Percentiles rank a stretch among this genome's conserved stretches.
These are phyloP conservation scores for Gulo gulo DNA, from an alignment of 2,113 vertebrate genomes.

Conservation along the genomic window DNA sequence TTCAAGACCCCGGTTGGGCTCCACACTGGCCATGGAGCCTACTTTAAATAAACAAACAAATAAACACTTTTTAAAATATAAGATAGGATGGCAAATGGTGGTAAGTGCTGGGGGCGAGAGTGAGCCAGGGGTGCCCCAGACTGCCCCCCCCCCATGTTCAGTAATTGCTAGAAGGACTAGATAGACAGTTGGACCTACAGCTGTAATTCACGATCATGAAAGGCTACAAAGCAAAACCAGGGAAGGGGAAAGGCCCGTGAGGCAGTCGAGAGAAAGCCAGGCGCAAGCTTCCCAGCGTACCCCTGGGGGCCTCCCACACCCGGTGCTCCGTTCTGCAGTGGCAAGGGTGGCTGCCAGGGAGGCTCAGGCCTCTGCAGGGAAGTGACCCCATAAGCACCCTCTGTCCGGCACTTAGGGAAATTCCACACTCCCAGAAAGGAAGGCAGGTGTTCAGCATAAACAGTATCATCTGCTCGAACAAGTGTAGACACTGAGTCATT, in stretches of 20 bases:
- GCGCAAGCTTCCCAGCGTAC: not conserved
- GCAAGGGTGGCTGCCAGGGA: not conserved
- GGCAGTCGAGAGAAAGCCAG: not conserved
- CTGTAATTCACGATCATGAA: not conserved
- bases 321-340: fast-evolving
- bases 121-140: not conserved
- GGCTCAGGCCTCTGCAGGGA: no score
- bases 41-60: not conserved
- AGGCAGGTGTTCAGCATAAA: not conserved
- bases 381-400: not conserved
- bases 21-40: not conserved
- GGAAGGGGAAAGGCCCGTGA: not conserved
- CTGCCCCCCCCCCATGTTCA: no score
- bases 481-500: not conserved
- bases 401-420: not conserved
- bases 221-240: not conserved
- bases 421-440: not conserved
- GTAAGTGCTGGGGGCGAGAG: not conserved
- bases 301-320: not conserved
- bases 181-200: not conserved
- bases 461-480: not conserved
- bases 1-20: not conserved
- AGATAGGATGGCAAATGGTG: not conserved
- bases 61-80: not conserved
- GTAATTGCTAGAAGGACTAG: not conserved